phyloP scores from a whole-genome alignment of 2,888 invertebrate species.

The Prosopocoilus inquinatus region DNA sequence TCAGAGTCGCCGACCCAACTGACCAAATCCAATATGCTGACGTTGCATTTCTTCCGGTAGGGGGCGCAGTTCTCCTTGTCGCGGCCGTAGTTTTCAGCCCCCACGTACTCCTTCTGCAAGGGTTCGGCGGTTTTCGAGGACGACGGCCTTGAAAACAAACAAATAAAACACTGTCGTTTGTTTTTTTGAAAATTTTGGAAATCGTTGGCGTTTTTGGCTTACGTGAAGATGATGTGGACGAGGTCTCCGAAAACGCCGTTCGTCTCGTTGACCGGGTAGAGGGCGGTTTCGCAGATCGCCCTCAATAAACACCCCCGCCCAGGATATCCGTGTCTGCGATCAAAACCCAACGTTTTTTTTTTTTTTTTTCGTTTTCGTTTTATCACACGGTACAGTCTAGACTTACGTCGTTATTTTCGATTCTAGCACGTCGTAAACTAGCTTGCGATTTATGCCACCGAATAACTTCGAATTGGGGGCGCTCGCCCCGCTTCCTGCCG shows the following conservation, averaged over 20 bases:
- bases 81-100: slow-evolving; percentile 36
- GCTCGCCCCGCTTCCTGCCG: neutral
- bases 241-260: slow-evolving; percentile 68
- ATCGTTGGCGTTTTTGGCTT: slow-evolving; percentile 43
- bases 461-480: neutral
- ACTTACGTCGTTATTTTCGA: slow-evolving; percentile 38
- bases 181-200: slow-evolving; percentile 1
- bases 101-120: slow-evolving; percentile 28
- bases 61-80: slow-evolving; percentile 52
- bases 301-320: slow-evolving; percentile 69
- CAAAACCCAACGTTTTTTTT: no score
- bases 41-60: slow-evolving; percentile 54
- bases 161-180: slow-evolving; percentile 12
- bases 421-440: slow-evolving; percentile 37
- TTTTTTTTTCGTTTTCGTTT: no score
- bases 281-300: slow-evolving; percentile 73
- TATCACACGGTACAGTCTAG: no score
- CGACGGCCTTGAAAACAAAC: slow-evolving; percentile 59
- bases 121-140: slow-evolving; percentile 51
- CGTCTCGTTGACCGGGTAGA: slow-evolving; percentile 62
- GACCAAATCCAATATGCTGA: slow-evolving; percentile 58
- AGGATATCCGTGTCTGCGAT: slow-evolving; percentile 62
- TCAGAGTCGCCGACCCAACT: slow-evolving; percentile 32
- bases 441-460: slow-evolving; percentile 31
- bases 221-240: slow-evolving; percentile 71